Conservation (phyloP, 2,888 invertebrate genomes). For the Epicampocera succincta region DNA sequence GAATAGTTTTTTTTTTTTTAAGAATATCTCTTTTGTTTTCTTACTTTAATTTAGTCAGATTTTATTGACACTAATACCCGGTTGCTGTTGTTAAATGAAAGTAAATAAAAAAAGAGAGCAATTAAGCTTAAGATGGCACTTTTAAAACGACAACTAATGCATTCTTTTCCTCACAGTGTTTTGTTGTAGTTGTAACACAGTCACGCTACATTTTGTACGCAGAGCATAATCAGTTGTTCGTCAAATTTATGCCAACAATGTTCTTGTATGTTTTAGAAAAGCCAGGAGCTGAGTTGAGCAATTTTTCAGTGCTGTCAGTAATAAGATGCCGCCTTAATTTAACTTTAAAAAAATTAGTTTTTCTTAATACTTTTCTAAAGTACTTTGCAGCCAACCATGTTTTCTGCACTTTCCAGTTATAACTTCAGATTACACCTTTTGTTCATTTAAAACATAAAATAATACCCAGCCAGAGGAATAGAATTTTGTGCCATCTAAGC, state of each 20-base stretch:
- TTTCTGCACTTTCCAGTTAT: background rate
- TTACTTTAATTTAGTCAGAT: background rate
- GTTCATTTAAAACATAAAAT: slow-evolving; percentile 31
- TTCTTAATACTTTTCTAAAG: background rate
- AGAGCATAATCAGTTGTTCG: background rate
- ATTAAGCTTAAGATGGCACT: slow-evolving; percentile 61
- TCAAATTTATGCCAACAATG: background rate
- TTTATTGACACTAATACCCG: too few relatives aligned
- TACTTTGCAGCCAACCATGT: background rate
- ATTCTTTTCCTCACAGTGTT: slow-evolving; percentile 41
- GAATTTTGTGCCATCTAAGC: slow-evolving; percentile 57
- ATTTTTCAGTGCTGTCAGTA: too few relatives aligned
- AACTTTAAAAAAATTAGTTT: too few relatives aligned
- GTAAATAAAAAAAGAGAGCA: slow-evolving; percentile 47
- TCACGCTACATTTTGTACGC: background rate
- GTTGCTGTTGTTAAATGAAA: background rate
- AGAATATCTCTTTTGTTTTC: background rate
- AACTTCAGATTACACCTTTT: slow-evolving; percentile 32
- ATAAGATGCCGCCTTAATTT: too few relatives aligned
- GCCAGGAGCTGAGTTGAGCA: too few relatives aligned
- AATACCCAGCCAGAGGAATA: slow-evolving; percentile 37
- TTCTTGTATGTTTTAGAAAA: background rate
- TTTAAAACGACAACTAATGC: slow-evolving; percentile 59
- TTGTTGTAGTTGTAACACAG: slow-evolving; percentile 1
- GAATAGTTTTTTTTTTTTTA: too few relatives aligned